phyloP scores from a whole-genome alignment of 1,140 invertebrate species.

The Dreissena polymorpha region DNA sequence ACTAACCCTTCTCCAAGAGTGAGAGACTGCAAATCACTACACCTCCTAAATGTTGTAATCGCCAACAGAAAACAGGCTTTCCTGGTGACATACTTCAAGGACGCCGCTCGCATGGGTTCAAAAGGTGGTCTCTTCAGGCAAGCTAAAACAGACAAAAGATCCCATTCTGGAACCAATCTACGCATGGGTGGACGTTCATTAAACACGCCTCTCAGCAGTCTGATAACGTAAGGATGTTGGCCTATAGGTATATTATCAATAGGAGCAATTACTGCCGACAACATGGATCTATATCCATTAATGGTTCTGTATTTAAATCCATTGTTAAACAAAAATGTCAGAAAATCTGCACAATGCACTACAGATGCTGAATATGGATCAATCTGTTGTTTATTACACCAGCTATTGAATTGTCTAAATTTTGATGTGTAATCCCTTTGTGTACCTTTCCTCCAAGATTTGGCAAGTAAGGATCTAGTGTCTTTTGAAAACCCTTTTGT shows the following conservation, averaged over 20 bases:
- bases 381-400: conserved; percentile 50
- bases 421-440: conserved; percentile 35
- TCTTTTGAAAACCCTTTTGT: conserved; percentile 37
- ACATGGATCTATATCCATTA: conserved; percentile 43
- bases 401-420: conserved; percentile 40
- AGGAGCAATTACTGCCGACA: conserved; percentile 30
- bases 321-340: conserved; percentile 29
- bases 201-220: conserved; percentile 20
- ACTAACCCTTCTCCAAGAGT: conserved; percentile 23
- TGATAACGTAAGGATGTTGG: conserved; percentile 31
- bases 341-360: conserved; percentile 32
- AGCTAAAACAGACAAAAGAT: conserved; percentile 32
- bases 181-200: neutral
- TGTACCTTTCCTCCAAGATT: conserved; percentile 37
- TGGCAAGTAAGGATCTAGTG: conserved; percentile 19
- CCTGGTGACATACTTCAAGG: conserved; percentile 34
- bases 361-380: conserved; percentile 33
- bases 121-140: conserved; percentile 20
- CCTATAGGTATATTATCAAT: conserved; percentile 19
- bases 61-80: conserved; percentile 33
- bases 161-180: conserved; percentile 27
- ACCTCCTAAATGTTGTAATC: conserved; percentile 36
- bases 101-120: conserved; percentile 19
- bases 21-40: conserved; percentile 38
- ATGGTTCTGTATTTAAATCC: conserved; percentile 42